These are phyloP conservation scores for Clitarchus hookeri DNA, from an alignment of 2,888 invertebrate species.

Conservation along the genomic window DNA sequence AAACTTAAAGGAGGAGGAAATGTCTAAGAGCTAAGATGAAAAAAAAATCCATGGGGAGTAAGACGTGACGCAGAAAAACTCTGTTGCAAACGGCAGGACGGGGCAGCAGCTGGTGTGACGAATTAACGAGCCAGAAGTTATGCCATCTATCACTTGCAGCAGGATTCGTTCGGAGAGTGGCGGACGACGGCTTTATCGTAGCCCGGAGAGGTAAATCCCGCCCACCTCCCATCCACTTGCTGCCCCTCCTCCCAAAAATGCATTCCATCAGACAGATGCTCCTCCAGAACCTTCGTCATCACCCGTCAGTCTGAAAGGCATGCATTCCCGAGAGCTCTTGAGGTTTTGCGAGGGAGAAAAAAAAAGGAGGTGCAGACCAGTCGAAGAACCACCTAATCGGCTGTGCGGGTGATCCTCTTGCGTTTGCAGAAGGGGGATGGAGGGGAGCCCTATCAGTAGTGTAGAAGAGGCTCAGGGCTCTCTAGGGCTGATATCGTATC, in stretches of 20 bases:
- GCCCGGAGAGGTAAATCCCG: not conserved
- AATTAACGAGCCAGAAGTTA: conserved; percentile 9
- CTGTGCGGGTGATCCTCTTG: no score
- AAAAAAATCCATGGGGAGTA: not conserved
- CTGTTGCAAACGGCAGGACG: not conserved
- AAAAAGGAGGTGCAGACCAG: no score
- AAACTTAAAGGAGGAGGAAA: not conserved
- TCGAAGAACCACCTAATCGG: no score
- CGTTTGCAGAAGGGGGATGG: no score
- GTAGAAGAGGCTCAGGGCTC: no score
- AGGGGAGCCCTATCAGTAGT: no score
- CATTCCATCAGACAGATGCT: no score
- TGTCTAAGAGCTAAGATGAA: not conserved
- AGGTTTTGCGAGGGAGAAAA: no score
- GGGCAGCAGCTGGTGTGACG: not conserved
- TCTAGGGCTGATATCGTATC: no score
- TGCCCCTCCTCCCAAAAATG: no score
- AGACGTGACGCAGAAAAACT: not conserved
- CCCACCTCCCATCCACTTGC: not conserved
- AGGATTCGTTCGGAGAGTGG: conserved; percentile 1
- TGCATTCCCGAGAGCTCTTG: no score
- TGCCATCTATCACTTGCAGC: not conserved
- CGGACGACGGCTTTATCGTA: not conserved
- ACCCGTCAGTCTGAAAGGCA: not conserved
- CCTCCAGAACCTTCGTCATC: not conserved